phyloP scores from a whole-genome alignment of 2,113 vertebrate genomes.

The Ctenodactylus gundi region DNA sequence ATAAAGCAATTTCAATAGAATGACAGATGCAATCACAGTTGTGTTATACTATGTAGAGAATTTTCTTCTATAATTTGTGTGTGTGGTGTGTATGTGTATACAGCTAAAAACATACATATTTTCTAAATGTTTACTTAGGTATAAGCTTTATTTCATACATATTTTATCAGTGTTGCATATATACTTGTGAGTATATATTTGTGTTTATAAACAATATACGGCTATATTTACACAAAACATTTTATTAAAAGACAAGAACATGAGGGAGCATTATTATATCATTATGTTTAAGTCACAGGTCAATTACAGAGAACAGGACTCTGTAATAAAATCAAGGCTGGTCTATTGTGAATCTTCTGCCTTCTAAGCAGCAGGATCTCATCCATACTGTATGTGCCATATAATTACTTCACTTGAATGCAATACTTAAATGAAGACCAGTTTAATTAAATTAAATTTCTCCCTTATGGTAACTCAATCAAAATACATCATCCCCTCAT shows the following conservation, averaged over 20 bases:
- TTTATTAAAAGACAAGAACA: neutral
- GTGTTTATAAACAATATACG: neutral
- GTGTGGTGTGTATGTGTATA: neutral
- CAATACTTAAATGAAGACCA: constrained; percentile 87
- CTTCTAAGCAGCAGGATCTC: constrained; percentile 78
- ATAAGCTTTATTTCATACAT: neutral
- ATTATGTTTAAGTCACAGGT: neutral
- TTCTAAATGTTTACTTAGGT: neutral
- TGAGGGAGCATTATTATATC: neutral
- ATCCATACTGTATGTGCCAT: constrained; percentile 78
- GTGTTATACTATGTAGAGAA: neutral
- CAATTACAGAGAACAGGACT: constrained; percentile 51
- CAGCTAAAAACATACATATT: neutral
- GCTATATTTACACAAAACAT: neutral
- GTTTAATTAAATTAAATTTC: constrained; percentile 89
- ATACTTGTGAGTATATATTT: neutral
- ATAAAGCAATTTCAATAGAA: neutral
- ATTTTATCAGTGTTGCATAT: neutral
- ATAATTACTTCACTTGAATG: constrained; percentile 85
- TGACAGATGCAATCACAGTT: neutral
- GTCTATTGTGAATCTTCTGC: constrained; percentile 62
- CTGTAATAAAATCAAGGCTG: constrained; percentile 61
- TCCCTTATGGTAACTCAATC: constrained; percentile 87
- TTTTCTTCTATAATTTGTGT: neutral
- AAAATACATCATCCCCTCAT: constrained; percentile 86